Percentiles rank a stretch among this genome's conserved stretches.
Evolutionary conservation across 2,888 invertebrate genomes (phyloP).

Genomic region (Microctonus hyperodae): DNA sequence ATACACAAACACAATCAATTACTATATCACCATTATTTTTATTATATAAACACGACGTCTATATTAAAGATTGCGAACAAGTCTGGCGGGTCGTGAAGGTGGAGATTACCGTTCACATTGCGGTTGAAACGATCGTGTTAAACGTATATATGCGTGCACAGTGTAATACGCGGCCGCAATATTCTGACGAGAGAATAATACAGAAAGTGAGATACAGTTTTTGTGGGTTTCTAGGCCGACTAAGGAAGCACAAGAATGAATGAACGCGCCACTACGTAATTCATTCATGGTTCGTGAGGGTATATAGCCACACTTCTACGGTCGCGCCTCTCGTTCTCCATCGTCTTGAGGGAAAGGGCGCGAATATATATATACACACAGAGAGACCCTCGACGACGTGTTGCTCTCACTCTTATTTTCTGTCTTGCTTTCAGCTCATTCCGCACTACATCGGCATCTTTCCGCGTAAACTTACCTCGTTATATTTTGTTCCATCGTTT

Average conservation of each 20-base stretch:
- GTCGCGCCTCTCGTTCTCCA: slow-evolving; percentile 37
- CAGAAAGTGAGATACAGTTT: slow-evolving; percentile 48
- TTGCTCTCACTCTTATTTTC: background rate
- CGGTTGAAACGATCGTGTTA: background rate
- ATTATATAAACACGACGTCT: background rate
- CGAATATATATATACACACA: no score
- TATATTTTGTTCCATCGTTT: slow-evolving; percentile 59
- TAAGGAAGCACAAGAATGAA: slow-evolving; percentile 59
- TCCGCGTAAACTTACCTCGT: slow-evolving; percentile 53
- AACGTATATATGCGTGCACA: no score
- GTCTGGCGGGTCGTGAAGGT: background rate
- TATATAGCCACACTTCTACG: slow-evolving; percentile 43
- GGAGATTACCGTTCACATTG: background rate
- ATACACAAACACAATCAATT: no score
- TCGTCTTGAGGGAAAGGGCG: slow-evolving; percentile 34
- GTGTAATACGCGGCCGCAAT: background rate
- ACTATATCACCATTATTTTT: background rate
- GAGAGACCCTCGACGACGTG: slow-evolving; percentile 17
- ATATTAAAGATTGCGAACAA: no score
- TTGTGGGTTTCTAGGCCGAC: slow-evolving; percentile 60
- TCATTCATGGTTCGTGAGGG: slow-evolving; percentile 60
- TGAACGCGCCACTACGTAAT: slow-evolving; percentile 60
- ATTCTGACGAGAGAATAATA: background rate
- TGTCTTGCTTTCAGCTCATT: no score
- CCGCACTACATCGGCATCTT: slow-evolving; percentile 39